Evolutionary conservation across 2,113 vertebrate genomes (phyloP).

Genomic region (Hiodon alosoides): DNA sequence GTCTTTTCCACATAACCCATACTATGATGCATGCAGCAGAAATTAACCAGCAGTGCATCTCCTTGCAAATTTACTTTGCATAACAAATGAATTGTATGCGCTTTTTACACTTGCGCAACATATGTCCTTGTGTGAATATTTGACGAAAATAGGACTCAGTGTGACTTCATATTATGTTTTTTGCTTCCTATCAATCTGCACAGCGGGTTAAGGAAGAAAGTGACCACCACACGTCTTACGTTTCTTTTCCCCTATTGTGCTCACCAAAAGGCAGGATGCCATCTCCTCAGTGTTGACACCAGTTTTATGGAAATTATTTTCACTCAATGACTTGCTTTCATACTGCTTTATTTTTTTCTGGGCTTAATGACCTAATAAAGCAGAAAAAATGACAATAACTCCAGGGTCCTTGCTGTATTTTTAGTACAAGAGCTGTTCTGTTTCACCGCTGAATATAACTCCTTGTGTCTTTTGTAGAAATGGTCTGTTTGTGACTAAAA

Average conservation of each 20-base stretch:
- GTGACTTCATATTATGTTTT: slow-evolving; percentile 29
- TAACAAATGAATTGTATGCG: neutral
- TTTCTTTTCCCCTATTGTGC: slow-evolving; percentile 85
- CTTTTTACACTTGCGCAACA: neutral
- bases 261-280: slow-evolving; percentile 83
- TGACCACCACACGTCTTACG: slow-evolving; percentile 74
- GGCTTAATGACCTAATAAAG: slow-evolving; percentile 81
- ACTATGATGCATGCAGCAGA: neutral
- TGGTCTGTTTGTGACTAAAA: slow-evolving; percentile 75
- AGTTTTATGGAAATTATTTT: slow-evolving; percentile 84
- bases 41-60: neutral
- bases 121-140: neutral
- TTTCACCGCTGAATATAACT: slow-evolving; percentile 78
- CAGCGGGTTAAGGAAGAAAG: slow-evolving; percentile 84
- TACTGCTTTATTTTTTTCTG: slow-evolving; percentile 58
- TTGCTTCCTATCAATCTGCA: slow-evolving; percentile 74
- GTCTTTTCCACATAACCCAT: neutral
- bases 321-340: slow-evolving; percentile 84
- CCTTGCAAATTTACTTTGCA: slow-evolving; percentile 6
- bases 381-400: slow-evolving; percentile 79
- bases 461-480: slow-evolving; percentile 75
- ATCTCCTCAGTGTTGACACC: slow-evolving; percentile 82
- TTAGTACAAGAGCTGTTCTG: slow-evolving; percentile 84
- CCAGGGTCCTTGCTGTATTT: slow-evolving; percentile 79
- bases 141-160: neutral